Evolutionary conservation across 2,113 vertebrate genomes (phyloP).

Genomic region (Chaetura pelagica): DNA sequence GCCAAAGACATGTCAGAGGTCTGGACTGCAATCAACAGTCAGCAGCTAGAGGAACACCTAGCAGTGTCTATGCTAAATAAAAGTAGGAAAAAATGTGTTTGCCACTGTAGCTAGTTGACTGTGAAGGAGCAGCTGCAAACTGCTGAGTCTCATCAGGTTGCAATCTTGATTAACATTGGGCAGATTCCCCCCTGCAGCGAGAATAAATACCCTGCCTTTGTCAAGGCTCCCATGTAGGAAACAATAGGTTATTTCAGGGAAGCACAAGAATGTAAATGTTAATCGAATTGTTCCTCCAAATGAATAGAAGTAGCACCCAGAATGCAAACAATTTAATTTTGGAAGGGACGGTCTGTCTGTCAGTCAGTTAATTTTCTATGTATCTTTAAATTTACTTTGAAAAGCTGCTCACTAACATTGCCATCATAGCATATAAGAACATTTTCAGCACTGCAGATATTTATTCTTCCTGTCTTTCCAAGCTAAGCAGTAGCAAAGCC

Average conservation of each 20-base stretch:
- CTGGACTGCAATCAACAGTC: background rate
- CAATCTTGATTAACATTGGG: background rate
- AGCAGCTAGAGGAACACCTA: background rate
- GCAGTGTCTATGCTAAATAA: background rate
- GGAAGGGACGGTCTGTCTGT: background rate
- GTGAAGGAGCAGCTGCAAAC: constrained; percentile 66
- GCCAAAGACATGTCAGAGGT: background rate
- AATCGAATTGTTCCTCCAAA: background rate
- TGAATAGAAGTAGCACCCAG: constrained; percentile 9
- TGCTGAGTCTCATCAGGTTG: constrained; percentile 31
- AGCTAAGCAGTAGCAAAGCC: background rate
- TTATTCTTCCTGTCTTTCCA: background rate
- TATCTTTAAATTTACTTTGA: background rate
- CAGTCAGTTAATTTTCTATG: background rate
- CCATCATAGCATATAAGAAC: background rate
- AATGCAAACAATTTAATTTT: constrained; percentile 56
- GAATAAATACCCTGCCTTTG: constrained; percentile 52
- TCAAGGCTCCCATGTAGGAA: constrained; percentile 7
- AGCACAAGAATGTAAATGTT: constrained; percentile 31
- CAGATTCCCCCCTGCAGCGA: background rate
- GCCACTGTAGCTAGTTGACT: constrained; percentile 23
- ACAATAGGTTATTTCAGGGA: constrained; percentile 41
- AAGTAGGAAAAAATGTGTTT: background rate
- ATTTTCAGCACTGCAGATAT: background rate
- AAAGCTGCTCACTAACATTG: background rate